phyloP scores from a whole-genome alignment of 2,113 vertebrate species.

The Rhinogobius similis region DNA sequence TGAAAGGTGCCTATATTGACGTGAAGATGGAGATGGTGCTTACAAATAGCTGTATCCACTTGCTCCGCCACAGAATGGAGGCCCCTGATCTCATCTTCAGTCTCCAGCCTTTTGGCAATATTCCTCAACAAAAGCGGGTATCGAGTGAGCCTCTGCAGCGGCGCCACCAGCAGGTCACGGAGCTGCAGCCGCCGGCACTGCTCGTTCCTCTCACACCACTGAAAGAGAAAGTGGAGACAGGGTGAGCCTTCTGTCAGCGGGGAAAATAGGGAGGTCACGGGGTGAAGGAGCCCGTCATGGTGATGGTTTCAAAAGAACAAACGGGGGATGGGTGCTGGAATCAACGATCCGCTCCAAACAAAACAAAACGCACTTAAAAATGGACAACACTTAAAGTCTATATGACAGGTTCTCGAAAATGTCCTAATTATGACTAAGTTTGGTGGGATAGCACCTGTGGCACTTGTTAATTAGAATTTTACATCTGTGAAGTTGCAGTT shows the following conservation, averaged over 20 bases:
- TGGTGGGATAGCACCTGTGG: too few species aligned
- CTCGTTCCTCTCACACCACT: slow-evolving; percentile 89
- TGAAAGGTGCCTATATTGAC: neutral
- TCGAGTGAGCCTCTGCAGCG: slow-evolving; percentile 83
- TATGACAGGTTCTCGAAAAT: too few species aligned
- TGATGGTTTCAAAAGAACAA: slow-evolving; percentile 12
- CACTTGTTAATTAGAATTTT: too few species aligned
- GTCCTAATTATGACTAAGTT: too few species aligned
- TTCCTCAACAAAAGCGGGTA: slow-evolving; percentile 88
- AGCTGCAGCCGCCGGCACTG: slow-evolving; percentile 83
- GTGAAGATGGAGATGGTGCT: slow-evolving; percentile 48
- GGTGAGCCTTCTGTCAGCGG: slow-evolving; percentile 17
- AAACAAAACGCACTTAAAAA: slow-evolving; percentile 12
- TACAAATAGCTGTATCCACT: slow-evolving; percentile 87
- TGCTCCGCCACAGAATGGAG: slow-evolving; percentile 82
- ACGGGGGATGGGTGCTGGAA: neutral
- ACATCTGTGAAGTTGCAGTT: too few species aligned
- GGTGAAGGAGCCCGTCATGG: slow-evolving; percentile 8
- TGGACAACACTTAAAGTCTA: neutral
- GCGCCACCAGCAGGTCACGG: slow-evolving; percentile 85
- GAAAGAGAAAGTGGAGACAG: slow-evolving; percentile 1
- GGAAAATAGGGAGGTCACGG: slow-evolving; percentile 21
- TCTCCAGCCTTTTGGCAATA: slow-evolving; percentile 81
- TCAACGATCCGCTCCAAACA: slow-evolving; percentile 8
- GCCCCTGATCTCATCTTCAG: slow-evolving; percentile 68